Conservation (phyloP, 2,888 invertebrate species). For the Dryadula phaetusa region DNA sequence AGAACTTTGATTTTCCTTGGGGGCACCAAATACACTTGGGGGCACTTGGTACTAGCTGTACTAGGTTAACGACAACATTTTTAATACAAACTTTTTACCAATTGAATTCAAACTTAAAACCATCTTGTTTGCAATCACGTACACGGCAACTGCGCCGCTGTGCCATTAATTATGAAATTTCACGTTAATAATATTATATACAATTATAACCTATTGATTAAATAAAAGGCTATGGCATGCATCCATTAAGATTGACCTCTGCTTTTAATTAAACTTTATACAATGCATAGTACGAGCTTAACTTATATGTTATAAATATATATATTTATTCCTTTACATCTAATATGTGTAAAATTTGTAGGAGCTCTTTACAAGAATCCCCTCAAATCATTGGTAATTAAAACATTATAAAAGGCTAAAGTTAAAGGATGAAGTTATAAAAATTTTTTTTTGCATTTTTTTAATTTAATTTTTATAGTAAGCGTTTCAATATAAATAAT, state of each 20-base stretch:
- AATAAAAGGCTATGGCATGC: neutral
- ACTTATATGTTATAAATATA: neutral
- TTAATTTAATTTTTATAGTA: no score
- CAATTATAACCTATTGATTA: conserved; percentile 7
- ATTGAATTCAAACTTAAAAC: no score
- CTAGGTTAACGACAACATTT: neutral
- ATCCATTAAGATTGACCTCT: neutral
- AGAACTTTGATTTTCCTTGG: no score
- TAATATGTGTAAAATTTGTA: neutral
- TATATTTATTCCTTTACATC: neutral
- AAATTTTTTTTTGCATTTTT: no score
- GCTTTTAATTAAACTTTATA: conserved; percentile 5
- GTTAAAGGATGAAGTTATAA: no score
- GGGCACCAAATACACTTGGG: no score
- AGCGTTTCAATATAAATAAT: no score
- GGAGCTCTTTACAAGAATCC: no score
- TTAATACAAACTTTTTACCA: neutral
- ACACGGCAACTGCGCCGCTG: neutral
- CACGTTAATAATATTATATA: neutral
- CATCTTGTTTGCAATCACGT: neutral
- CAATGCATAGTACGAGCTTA: neutral
- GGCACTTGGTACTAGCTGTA: no score
- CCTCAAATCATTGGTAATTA: no score
- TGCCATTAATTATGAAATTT: neutral
- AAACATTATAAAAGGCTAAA: no score